Percentiles rank a stretch among this genome's conserved stretches.
Evolutionary conservation across 2,797 vertebrate species (phyloP).

Genomic region (Pangasius mekongensis): DNA sequence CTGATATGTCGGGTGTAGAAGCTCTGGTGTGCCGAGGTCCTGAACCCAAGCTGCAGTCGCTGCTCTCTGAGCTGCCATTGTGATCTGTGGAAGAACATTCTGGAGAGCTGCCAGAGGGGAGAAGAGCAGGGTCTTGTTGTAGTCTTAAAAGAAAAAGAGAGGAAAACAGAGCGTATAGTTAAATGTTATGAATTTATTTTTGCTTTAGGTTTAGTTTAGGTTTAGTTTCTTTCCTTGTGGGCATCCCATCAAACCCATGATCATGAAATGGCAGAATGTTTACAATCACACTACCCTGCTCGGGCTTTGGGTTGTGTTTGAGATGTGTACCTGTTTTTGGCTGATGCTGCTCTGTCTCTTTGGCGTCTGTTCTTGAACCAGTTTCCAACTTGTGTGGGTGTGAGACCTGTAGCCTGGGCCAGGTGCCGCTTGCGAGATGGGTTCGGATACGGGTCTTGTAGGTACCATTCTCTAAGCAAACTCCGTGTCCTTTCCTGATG

Average conservation of each 20-base stretch:
- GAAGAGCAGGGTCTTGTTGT: slow-evolving; percentile 73
- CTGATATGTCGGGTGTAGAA: slow-evolving; percentile 76
- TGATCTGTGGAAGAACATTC: slow-evolving; percentile 69
- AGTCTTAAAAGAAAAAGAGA: slow-evolving; percentile 59
- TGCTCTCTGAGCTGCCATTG: slow-evolving; percentile 74
- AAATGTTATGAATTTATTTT: neutral
- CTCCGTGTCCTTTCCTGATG: slow-evolving; percentile 81
- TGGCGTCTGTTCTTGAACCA: slow-evolving; percentile 86
- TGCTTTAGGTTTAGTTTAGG: neutral
- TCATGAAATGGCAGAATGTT: neutral
- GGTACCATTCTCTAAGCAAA: slow-evolving; percentile 82
- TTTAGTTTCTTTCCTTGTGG: neutral
- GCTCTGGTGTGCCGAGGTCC: slow-evolving; percentile 67
- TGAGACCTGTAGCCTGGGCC: slow-evolving; percentile 83
- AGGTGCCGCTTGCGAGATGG: slow-evolving; percentile 81
- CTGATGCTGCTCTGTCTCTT: slow-evolving; percentile 80
- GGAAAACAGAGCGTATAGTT: neutral
- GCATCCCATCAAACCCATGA: neutral
- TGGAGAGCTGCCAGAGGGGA: slow-evolving; percentile 69
- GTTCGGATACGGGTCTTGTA: slow-evolving; percentile 84
- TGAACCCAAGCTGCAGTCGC: slow-evolving; percentile 74
- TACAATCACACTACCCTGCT: neutral
- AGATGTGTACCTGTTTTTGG: slow-evolving; percentile 76
- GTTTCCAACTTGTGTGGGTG: slow-evolving; percentile 83
- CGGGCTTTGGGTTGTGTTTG: neutral